Percentiles rank a stretch among this genome's conserved stretches.
phyloP scores from a whole-genome alignment of 2,797 vertebrate species.

The Pseudochaenichthys georgianus region DNA sequence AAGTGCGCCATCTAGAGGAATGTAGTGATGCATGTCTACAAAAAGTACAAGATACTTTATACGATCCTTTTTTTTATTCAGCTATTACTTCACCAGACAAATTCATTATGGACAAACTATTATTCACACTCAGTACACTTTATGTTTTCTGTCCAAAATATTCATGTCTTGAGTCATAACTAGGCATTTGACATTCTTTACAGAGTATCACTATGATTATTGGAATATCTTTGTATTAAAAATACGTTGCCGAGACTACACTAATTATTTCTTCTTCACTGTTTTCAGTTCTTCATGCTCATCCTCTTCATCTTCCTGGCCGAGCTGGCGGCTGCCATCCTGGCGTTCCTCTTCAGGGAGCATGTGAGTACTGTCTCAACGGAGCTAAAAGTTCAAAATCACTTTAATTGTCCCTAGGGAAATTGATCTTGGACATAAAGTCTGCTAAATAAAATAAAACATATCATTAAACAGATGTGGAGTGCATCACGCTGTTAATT shows the following conservation, averaged over 20 bases:
- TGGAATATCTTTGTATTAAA: too few relatives aligned
- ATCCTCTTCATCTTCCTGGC: constrained; percentile 95
- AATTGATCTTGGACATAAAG: too few relatives aligned
- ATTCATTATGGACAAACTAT: not conserved
- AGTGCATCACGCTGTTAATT: too few relatives aligned
- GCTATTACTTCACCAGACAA: not conserved
- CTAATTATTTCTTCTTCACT: not conserved
- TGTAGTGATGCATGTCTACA: not conserved
- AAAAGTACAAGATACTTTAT: not conserved
- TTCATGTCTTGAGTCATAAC: not conserved
- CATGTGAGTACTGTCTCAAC: constrained; percentile 83
- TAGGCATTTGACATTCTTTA: not conserved
- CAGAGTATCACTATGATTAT: not conserved
- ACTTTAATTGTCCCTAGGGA: too few relatives aligned
- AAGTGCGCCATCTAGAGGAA: constrained; percentile 37
- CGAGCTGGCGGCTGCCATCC: constrained; percentile 92
- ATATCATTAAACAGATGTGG: too few relatives aligned
- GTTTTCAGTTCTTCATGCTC: constrained; percentile 92
- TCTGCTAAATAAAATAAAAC: too few relatives aligned
- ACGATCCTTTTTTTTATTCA: not conserved
- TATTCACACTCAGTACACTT: not conserved
- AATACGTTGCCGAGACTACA: too few relatives aligned
- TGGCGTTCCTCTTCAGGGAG: constrained; percentile 95
- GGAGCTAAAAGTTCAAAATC: not conserved
- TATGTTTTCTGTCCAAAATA: not conserved